Percentiles rank a stretch among this genome's conserved stretches.
phyloP scores from a whole-genome alignment of 2,113 vertebrate genomes.

The Gavia stellata region DNA sequence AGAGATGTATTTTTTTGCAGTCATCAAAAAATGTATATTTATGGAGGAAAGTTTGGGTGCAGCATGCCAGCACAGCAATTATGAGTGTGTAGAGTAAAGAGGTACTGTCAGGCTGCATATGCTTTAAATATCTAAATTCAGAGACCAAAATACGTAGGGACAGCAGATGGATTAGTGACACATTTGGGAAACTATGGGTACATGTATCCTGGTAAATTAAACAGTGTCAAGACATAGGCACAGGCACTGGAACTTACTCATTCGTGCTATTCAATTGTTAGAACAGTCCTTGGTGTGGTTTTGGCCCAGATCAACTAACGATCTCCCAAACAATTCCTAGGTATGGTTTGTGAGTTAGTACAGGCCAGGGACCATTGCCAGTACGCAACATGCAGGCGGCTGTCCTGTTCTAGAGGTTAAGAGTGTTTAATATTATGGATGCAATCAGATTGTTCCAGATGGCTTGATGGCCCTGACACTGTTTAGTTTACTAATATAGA shows the following conservation, averaged over 20 bases:
- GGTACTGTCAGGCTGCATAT: conserved; percentile 2
- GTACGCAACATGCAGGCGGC: not conserved
- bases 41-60: not conserved
- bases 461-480: not conserved
- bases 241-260: not conserved
- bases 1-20: conserved; percentile 9
- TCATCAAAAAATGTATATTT: conserved; percentile 40
- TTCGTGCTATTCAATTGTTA: not conserved
- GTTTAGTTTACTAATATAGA: conserved; percentile 50
- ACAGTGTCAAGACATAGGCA: not conserved
- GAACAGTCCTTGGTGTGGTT: not conserved
- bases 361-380: conserved; percentile 1
- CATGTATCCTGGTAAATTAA: not conserved
- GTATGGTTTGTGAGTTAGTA: not conserved
- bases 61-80: not conserved
- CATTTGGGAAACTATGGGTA: not conserved
- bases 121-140: conserved; percentile 25
- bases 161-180: not conserved
- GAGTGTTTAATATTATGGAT: conserved; percentile 25
- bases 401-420: conserved; percentile 35
- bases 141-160: not conserved
- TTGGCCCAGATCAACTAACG: not conserved
- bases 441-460: conserved; percentile 25
- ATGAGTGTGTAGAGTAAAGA: not conserved
- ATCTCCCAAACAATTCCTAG: not conserved